Base-by-base conservation (phyloP, 1,140 invertebrate genomes). In the Diorhabda sublineata region DNA sequence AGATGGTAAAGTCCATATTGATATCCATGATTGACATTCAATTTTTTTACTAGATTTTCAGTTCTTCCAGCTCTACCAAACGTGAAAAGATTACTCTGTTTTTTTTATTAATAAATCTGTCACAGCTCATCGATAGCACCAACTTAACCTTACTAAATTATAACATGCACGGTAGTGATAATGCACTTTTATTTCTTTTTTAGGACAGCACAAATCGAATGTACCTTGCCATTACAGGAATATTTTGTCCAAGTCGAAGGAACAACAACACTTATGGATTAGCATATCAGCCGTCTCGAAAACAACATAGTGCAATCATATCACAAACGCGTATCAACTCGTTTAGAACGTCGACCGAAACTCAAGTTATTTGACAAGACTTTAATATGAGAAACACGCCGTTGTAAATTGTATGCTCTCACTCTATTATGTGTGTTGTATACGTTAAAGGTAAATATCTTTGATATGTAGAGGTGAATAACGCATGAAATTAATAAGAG, bases 171-270 rank as follows among this genome's bases (percentile, higher is more conserved):
- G 26, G 26, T 26, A 26, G 26, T 26, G 26, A 52, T 52, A 41
- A 47, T 11, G n/a, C 4, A 64, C 26, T 5, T 42, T 64, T 57
- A 3, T 41, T 58, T 69, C 44, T 67, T 42, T 69, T 69, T 57
- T 66, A 75, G 74, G 74, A 75, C 64, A 71, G 74, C 41, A 75
- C 71, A n/a, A 59, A 73, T 45, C 59, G 71, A 44, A 75, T 75
- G 74, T 61, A 68, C 43, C 45, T 70, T 6, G 71, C 74, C 41
- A 61, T 73, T 5, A 42, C 47, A 2, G 70, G 70, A 8, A 5
- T 71, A 5, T 74, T 71, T 63, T 74, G 70, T 43, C 69, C 65
- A 64, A 69, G 67, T 8, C 47, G 68, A 47, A 67, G 70, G 52
- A 66, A 69, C 62, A 63, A 61, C 26, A 58, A 69, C 3, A 57